These are phyloP conservation scores for Actinia tenebrosa DNA, from an alignment of 64 coral and sea anemone species.

Conservation along the genomic window DNA sequence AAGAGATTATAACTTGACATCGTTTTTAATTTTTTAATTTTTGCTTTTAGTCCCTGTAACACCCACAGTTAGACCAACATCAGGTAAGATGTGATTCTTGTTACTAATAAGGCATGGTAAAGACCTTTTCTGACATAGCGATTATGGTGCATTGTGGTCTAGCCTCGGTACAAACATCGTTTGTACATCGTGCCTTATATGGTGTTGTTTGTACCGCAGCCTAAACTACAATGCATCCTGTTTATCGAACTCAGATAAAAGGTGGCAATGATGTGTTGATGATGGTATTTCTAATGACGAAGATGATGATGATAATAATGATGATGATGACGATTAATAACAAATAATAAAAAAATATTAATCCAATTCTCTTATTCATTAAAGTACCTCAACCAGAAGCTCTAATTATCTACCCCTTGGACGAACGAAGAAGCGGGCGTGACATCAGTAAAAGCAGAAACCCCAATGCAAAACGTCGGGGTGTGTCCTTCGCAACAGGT, in stretches of 20 bases:
- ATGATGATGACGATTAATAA: neutral
- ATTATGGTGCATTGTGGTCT: too few species aligned
- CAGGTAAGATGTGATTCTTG: constrained; percentile 14
- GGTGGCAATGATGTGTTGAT: neutral
- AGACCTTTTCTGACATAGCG: too few species aligned
- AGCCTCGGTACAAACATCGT: too few species aligned
- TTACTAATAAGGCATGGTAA: neutral
- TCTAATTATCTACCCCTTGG: constrained; percentile 42
- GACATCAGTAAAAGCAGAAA: constrained; percentile 48
- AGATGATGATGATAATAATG: neutral
- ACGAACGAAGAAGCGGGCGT: constrained; percentile 16
- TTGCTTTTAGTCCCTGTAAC: neutral
- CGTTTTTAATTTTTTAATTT: neutral
- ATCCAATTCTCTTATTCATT: neutral
- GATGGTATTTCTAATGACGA: neutral
- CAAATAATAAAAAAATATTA: neutral
- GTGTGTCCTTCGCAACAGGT: constrained; percentile 22
- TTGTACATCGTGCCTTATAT: too few species aligned
- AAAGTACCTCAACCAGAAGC: constrained; percentile 27
- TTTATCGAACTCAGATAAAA: too few species aligned
- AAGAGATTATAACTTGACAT: neutral
- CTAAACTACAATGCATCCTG: too few species aligned
- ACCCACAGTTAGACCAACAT: constrained; percentile 3
- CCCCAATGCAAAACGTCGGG: constrained; percentile 28
- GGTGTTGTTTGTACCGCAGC: too few species aligned